Conservation (phyloP, 2,888 invertebrate species). For the Ligdia adustata region DNA sequence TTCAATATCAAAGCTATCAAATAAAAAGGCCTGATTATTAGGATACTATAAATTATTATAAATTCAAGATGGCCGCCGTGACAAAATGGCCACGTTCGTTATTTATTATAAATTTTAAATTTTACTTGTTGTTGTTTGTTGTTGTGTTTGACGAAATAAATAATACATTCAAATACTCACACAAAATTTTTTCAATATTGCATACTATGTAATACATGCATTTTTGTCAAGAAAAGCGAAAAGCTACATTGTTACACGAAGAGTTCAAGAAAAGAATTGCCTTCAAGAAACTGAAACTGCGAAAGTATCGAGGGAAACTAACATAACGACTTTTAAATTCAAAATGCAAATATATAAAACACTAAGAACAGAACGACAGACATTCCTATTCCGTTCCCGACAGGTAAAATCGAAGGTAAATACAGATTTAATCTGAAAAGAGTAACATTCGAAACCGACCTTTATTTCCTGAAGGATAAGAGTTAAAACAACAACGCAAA, state of each 20-base stretch:
- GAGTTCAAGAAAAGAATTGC: not conserved
- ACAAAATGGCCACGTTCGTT: too few relatives aligned
- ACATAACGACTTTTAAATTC: constrained; percentile 32
- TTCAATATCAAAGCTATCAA: too few relatives aligned
- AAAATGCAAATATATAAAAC: constrained; percentile 33
- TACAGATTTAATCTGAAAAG: constrained; percentile 35
- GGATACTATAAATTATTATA: too few relatives aligned
- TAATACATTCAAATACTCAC: too few relatives aligned
- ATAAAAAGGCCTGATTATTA: too few relatives aligned
- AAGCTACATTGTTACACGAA: not conserved
- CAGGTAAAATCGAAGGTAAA: constrained; percentile 39
- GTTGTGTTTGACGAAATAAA: too few relatives aligned
- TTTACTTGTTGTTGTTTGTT: too few relatives aligned
- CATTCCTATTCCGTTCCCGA: constrained; percentile 39
- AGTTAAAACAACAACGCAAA: constrained; percentile 27
- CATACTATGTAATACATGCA: not conserved
- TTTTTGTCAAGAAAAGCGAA: not conserved
- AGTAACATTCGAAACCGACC: constrained; percentile 25
- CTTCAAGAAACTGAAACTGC: constrained; percentile 27
- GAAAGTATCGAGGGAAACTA: constrained; percentile 27
- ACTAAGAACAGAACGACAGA: constrained; percentile 32
- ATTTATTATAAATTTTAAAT: too few relatives aligned
- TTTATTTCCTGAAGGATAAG: constrained; percentile 25
- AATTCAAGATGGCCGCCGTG: too few relatives aligned
- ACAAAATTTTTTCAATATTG: not conserved